phyloP scores from a whole-genome alignment of 2,113 vertebrate genomes.

The Rutilus rutilus region DNA sequence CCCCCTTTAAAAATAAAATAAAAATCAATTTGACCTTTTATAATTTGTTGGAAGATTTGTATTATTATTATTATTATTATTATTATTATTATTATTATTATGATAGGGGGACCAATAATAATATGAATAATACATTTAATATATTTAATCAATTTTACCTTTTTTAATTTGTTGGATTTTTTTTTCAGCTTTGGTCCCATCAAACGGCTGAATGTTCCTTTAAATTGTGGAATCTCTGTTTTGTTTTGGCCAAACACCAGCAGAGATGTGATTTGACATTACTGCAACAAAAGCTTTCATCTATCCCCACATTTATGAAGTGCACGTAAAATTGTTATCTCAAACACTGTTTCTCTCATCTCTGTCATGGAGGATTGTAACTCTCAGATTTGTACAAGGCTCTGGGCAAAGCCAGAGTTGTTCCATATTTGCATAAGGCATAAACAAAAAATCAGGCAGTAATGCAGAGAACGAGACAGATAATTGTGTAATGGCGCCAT shows the following conservation, averaged over 20 bases:
- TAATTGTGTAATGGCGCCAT: too few relatives aligned
- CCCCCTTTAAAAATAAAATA: too few relatives aligned
- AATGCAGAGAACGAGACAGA: too few relatives aligned
- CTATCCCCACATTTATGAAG: neutral
- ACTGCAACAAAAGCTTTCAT: neutral
- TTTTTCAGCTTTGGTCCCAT: neutral
- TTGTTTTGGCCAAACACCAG: neutral
- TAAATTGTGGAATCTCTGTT: neutral
- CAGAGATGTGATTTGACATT: neutral
- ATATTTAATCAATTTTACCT: too few relatives aligned
- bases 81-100: too few relatives aligned
- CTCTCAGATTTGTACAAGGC: neutral
- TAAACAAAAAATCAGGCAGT: neutral
- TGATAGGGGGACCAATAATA: too few relatives aligned
- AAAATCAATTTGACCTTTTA: too few relatives aligned
- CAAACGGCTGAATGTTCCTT: neutral
- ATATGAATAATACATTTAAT: too few relatives aligned
- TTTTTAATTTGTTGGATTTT: too few relatives aligned
- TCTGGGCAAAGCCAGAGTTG: neutral
- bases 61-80: too few relatives aligned
- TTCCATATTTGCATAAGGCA: neutral
- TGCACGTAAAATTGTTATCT: conserved; percentile 10
- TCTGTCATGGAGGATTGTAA: neutral
- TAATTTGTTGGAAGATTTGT: too few relatives aligned
- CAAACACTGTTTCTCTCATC: neutral